A percentile compares a stretch with the other conserved stretches of the same genome.
Evolutionary conservation across 2,797 vertebrate genomes (phyloP).

Genomic region (Leptodactylus fallax): DNA sequence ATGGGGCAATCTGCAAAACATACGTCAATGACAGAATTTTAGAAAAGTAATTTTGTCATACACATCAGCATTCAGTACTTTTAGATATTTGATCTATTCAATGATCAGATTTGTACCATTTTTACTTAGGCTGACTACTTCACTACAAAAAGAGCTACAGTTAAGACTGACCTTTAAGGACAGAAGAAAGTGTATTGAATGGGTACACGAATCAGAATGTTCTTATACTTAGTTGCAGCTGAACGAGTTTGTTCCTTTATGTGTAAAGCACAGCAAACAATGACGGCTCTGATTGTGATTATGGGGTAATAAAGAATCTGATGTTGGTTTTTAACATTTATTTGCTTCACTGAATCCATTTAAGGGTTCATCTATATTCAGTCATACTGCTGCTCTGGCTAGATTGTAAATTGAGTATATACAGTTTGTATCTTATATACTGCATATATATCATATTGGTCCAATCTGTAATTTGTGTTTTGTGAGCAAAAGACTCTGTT

Average conservation of each 20-base stretch:
- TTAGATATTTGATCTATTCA: neutral
- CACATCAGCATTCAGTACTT: too few species aligned
- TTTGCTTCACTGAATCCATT: conserved; percentile 6
- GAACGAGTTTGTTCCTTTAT: conserved; percentile 9
- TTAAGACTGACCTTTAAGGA: neutral
- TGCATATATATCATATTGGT: too few species aligned
- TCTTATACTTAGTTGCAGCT: conserved; percentile 15
- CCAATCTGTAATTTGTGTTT: too few species aligned
- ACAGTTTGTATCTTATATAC: too few species aligned
- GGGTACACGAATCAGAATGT: neutral
- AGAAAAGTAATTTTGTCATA: too few species aligned
- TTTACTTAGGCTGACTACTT: neutral
- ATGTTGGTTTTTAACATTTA: conserved; percentile 21
- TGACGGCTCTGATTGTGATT: conserved; percentile 19
- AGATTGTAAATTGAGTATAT: too few species aligned
- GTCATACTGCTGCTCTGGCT: neutral
- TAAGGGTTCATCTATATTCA: conserved; percentile 2
- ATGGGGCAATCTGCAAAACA: too few species aligned
- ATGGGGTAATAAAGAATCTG: neutral
- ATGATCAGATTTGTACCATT: neutral
- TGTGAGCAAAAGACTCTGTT: too few species aligned
- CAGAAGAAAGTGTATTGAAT: neutral
- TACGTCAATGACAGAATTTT: too few species aligned
- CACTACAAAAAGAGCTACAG: neutral
- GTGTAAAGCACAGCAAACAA: neutral